These are phyloP conservation scores for Phymatocera aterrima DNA, from an alignment of 2,888 invertebrate species.

Conservation along the genomic window DNA sequence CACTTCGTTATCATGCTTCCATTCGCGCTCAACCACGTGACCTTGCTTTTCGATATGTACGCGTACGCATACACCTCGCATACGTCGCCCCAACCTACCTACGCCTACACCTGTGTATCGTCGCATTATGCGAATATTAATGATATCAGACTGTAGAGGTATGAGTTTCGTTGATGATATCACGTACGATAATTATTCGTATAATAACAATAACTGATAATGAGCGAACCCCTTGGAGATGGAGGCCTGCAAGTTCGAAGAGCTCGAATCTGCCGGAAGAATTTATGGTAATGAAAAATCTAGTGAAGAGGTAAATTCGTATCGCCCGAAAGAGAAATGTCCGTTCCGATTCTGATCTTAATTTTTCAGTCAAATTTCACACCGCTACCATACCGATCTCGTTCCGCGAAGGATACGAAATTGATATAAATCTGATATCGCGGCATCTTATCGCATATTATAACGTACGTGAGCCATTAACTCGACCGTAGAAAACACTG, in stretches of 20 bases:
- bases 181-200: too few relatives aligned
- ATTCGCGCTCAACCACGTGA: constrained; percentile 20
- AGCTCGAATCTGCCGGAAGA: too few relatives aligned
- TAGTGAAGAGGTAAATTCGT: too few relatives aligned
- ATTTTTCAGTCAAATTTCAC: too few relatives aligned
- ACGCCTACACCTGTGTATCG: neutral
- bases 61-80: neutral
- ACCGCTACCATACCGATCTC: neutral
- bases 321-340: too few relatives aligned
- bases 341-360: too few relatives aligned
- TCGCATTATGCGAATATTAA: neutral
- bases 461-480: neutral
- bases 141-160: too few relatives aligned
- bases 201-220: too few relatives aligned
- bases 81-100: neutral
- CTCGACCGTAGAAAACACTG: constrained; percentile 50
- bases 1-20: constrained; percentile 41
- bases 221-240: too few relatives aligned
- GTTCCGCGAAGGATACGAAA: neutral
- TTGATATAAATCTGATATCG: neutral
- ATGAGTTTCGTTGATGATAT: too few relatives aligned
- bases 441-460: neutral
- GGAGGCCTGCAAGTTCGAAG: too few relatives aligned
- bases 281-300: too few relatives aligned
- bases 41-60: neutral